A percentile compares a stretch with the other conserved stretches of the same genome.
These are phyloP conservation scores for Montipora foliosa DNA, from an alignment of 64 coral and sea anemone species.

Conservation along the genomic window DNA sequence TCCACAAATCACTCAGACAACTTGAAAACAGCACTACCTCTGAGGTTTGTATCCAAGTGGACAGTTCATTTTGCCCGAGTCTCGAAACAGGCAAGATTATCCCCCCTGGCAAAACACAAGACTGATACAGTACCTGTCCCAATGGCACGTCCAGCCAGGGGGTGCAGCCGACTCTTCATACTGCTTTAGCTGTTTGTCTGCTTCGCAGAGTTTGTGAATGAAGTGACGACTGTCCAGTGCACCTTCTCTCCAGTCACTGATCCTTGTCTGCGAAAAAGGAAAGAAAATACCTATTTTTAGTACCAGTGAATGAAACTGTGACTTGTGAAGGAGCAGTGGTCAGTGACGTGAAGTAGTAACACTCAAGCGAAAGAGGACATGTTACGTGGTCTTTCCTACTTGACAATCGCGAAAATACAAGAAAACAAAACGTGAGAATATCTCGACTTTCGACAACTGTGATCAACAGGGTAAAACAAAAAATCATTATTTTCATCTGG, in stretches of 20 bases:
- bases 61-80: conserved; percentile 29
- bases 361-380: too few relatives aligned
- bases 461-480: too few relatives aligned
- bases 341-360: too few relatives aligned
- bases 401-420: too few relatives aligned
- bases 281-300: neutral
- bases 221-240: conserved; percentile 85
- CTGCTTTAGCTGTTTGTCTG: conserved; percentile 81
- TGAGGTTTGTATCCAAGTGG: conserved; percentile 6
- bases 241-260: conserved; percentile 96
- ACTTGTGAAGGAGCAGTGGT: too few relatives aligned
- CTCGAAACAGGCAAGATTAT: conserved; percentile 53
- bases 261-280: conserved; percentile 73
- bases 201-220: conserved; percentile 81
- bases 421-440: too few relatives aligned
- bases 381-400: too few relatives aligned
- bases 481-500: too few relatives aligned
- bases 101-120: conserved; percentile 94
- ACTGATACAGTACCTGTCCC: conserved; percentile 99
- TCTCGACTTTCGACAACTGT: too few relatives aligned
- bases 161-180: conserved; percentile 96
- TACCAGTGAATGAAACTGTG: neutral
- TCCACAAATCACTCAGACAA: neutral
- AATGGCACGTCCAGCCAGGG: conserved; percentile 98
- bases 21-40: conserved; percentile 15